Percentiles rank a stretch among this genome's conserved stretches.
phyloP scores from a whole-genome alignment of 1,140 invertebrate genomes.

The Elymnias hypermnestra region DNA sequence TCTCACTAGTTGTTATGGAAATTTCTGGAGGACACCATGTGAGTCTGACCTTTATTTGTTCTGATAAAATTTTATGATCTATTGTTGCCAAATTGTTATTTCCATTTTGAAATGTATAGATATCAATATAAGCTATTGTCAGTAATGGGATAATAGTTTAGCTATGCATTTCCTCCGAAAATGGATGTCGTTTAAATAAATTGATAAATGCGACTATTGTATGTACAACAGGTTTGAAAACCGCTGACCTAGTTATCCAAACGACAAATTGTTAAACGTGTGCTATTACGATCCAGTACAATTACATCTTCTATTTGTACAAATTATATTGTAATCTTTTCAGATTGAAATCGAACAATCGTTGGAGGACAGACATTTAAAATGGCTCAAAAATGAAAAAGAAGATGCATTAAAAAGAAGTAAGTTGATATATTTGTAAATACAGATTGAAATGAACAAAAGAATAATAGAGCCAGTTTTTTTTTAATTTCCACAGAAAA shows the following conservation, averaged over 20 bases:
- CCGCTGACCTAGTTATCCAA: conserved; percentile 49
- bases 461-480: too few relatives aligned
- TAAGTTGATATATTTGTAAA: conserved; percentile 2
- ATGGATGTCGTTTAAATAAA: conserved; percentile 42
- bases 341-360: conserved; percentile 26
- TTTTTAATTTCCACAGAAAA: too few relatives aligned
- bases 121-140: conserved; percentile 21
- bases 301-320: conserved; percentile 30
- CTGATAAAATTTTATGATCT: conserved; percentile 21
- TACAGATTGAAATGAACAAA: too few relatives aligned
- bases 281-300: conserved; percentile 35
- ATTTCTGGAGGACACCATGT: conserved; percentile 34
- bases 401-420: conserved; percentile 15
- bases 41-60: conserved; percentile 30
- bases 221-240: conserved; percentile 42
- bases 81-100: conserved; percentile 17
- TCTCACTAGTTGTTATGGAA: conserved; percentile 38
- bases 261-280: conserved; percentile 30
- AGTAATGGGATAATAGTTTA: conserved; percentile 31
- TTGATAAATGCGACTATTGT: conserved; percentile 53
- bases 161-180: conserved; percentile 37
- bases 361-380: conserved; percentile 10
- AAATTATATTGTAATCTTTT: conserved; percentile 18
- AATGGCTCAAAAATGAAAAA: conserved; percentile 12
- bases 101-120: conserved; percentile 16